These are phyloP conservation scores for Eidolon helvum DNA, from an alignment of 2,113 vertebrate genomes.

Conservation along the genomic window DNA sequence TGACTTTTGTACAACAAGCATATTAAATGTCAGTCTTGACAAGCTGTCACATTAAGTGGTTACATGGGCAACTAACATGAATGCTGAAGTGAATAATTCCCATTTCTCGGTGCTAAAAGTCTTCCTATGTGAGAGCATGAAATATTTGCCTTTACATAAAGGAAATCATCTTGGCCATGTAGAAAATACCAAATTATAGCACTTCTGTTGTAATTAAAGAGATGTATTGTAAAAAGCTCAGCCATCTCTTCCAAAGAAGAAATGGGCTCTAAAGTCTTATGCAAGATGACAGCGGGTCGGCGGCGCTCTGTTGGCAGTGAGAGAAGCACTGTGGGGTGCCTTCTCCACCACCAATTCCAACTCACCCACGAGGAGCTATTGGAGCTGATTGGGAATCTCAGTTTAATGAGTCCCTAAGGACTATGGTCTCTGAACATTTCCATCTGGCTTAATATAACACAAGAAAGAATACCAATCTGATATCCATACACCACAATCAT, in stretches of 20 bases:
- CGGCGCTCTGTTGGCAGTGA: not conserved
- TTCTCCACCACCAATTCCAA: rapidly evolving
- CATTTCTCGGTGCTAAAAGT: not conserved
- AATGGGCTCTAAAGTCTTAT: not conserved
- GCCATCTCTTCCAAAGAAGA: not conserved
- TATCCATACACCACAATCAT: not conserved
- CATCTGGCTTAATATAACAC: not conserved
- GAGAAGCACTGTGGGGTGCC: not conserved
- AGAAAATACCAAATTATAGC: not conserved
- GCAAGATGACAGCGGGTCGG: not conserved
- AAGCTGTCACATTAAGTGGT: conserved; percentile 24
- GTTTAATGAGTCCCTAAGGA: not conserved
- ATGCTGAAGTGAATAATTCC: not conserved
- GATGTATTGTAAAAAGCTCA: not conserved
- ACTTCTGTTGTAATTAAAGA: conserved; percentile 28
- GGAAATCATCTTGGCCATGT: not conserved
- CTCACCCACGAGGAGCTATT: not conserved
- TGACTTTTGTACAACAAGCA: conserved; percentile 16
- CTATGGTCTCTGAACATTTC: not conserved
- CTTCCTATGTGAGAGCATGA: not conserved
- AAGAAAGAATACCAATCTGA: not conserved
- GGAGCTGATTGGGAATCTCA: not conserved
- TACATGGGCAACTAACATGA: not conserved
- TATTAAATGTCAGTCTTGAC: conserved; percentile 45
- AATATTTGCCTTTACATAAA: not conserved